Evolutionary conservation across 1,140 invertebrate genomes (phyloP), one percentile per base, ranked within the genome.

Genomic region (Cherax quadricarinatus): DNA sequence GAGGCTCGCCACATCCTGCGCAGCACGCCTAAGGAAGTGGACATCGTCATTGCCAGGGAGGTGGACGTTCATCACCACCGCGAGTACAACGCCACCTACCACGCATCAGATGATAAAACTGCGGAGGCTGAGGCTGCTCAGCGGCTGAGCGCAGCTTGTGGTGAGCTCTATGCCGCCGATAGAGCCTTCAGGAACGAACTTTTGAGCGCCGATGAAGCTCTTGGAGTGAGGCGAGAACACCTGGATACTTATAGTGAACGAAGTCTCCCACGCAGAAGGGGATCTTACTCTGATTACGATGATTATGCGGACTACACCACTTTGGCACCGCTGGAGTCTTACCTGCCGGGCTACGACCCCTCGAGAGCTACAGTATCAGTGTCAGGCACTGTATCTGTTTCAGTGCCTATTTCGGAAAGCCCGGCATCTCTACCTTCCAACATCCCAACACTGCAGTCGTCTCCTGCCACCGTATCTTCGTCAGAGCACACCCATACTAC

Each of bases 1-100:
- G 97, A 98, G 95, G 97, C 97, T 3, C 96, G 96, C 89, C 96
- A 97, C 94, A 96, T 97, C 66, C 95, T 98, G 16, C 95, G 95
- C 75, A 96, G 94, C 49, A 95, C 96, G 1, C 96, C 97, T 21
- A 96, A 96, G 21, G 96, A 97, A 90, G 97, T 98, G 48, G 97
- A 98, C 94, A 96, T 98, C 70, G 96, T 98, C 9, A 96, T 97
- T 53, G 95, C 96, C 18, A 93, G 95, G 0, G 94, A 95, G 81
- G 79, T 92, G 24, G 89, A 93, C 30, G 91, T 86, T 14, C 92
- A 93, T 73, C 93, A 92, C 66, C 93, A 92, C 84, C 86, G 87
- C 4, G 88, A 93, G 57, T 93, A 93, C 79, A 81, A 87, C 84
- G 57, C 51, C 75, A 53, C 89, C 49, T 88, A 75, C 78, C 81